phyloP scores from a whole-genome alignment of 2,113 vertebrate species.

The Oncorhynchus nerka region DNA sequence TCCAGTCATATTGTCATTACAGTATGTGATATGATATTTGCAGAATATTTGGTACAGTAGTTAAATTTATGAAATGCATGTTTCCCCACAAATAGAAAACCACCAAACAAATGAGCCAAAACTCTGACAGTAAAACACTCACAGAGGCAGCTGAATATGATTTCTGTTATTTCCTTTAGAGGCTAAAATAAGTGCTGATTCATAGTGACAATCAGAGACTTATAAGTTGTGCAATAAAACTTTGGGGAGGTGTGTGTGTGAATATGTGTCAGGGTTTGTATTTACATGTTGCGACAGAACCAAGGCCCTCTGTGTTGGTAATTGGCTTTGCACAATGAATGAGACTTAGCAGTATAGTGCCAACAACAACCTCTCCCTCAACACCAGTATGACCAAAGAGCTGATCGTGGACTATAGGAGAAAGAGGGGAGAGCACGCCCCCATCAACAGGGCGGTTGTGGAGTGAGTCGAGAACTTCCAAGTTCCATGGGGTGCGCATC shows the following conservation, averaged over 20 bases:
- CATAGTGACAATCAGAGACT: conserved; percentile 32
- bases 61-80: neutral
- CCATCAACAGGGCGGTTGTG: too few species aligned
- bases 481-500: too few species aligned
- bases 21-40: conserved; percentile 16
- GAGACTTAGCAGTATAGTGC: too few species aligned
- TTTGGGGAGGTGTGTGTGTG: neutral
- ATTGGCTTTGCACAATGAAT: conserved; percentile 34
- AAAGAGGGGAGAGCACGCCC: too few species aligned
- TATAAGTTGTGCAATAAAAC: conserved; percentile 33
- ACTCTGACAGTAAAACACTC: conserved; percentile 33
- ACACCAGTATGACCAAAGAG: too few species aligned
- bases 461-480: too few species aligned
- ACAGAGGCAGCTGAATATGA: conserved; percentile 25
- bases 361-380: too few species aligned
- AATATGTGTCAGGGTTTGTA: neutral
- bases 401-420: too few species aligned
- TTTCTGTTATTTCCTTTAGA: conserved; percentile 26
- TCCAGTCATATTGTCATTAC: neutral
- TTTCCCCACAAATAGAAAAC: conserved; percentile 5
- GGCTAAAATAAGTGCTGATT: conserved; percentile 29
- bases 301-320: neutral
- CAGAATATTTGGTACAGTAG: conserved; percentile 10
- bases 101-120: conserved; percentile 1
- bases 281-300: neutral